These are phyloP conservation scores for Spisula subtruncata DNA, from an alignment of 2,888 invertebrate genomes.

Conservation along the genomic window DNA sequence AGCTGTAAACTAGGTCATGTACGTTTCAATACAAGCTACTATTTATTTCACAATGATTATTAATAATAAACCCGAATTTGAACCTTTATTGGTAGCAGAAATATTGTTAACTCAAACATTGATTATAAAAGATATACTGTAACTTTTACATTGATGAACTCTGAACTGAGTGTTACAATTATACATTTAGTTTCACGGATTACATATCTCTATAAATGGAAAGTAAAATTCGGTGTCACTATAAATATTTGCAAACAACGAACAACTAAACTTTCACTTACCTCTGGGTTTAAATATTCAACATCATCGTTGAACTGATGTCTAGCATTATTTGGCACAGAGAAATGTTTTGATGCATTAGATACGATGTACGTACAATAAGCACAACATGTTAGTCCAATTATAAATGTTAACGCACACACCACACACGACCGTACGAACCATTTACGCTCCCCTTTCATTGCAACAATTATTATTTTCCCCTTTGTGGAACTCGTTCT, in stretches of 20 bases:
- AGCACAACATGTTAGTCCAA: constrained; percentile 1
- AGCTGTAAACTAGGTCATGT: too few species aligned
- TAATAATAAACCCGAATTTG: too few species aligned
- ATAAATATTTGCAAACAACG: background rate
- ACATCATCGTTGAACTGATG: background rate
- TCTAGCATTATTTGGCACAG: background rate
- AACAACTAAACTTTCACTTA: background rate
- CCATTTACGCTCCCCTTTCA: background rate
- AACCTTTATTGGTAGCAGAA: too few species aligned
- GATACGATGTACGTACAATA: constrained; percentile 11
- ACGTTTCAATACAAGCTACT: too few species aligned
- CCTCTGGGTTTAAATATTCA: background rate
- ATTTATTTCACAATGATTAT: too few species aligned
- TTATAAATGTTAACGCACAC: background rate
- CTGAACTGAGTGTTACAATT: too few species aligned
- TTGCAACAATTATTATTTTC: background rate
- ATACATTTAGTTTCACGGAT: background rate
- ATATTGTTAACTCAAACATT: too few species aligned
- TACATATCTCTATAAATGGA: background rate
- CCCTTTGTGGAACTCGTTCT: too few species aligned
- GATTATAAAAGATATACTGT: too few species aligned
- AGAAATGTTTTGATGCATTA: background rate
- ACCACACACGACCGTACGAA: background rate
- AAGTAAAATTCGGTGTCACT: background rate
- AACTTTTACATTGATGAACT: too few species aligned